Evolutionary conservation across 2,113 vertebrate species (phyloP).

Genomic region (Sialia sialis): DNA sequence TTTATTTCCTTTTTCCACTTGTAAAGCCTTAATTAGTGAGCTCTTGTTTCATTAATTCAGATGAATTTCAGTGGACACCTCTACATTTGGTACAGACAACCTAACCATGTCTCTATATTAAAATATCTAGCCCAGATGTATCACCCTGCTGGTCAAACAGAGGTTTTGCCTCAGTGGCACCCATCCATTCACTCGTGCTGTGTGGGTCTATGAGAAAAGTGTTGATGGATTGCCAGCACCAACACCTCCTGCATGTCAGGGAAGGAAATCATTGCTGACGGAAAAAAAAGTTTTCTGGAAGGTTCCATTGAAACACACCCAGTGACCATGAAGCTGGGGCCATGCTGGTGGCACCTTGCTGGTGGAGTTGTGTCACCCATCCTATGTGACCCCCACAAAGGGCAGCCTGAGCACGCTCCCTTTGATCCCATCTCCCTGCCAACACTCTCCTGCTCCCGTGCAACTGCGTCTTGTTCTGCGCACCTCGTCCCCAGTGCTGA

Average conservation of each 20-base stretch:
- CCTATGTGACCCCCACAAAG: neutral
- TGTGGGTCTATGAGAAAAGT: neutral
- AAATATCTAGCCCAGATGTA: neutral
- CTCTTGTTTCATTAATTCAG: neutral
- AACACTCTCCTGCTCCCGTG: neutral
- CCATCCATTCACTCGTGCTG: accelerated
- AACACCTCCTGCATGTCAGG: neutral
- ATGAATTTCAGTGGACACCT: neutral
- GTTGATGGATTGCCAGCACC: neutral
- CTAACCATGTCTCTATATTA: neutral
- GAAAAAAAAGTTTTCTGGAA: neutral
- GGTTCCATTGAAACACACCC: neutral
- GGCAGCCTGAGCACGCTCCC: neutral
- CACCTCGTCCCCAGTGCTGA: neutral
- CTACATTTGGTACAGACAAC: neutral
- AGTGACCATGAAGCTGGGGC: neutral
- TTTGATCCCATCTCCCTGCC: neutral
- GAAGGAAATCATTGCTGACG: neutral
- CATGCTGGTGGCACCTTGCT: accelerated
- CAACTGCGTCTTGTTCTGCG: accelerated
- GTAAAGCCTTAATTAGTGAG: neutral
- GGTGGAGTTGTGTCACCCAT: accelerated
- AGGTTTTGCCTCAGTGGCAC: neutral
- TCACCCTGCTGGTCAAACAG: neutral
- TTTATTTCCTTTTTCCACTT: neutral